phyloP scores from a whole-genome alignment of 2,888 invertebrate species.

The Hipparchia semele region DNA sequence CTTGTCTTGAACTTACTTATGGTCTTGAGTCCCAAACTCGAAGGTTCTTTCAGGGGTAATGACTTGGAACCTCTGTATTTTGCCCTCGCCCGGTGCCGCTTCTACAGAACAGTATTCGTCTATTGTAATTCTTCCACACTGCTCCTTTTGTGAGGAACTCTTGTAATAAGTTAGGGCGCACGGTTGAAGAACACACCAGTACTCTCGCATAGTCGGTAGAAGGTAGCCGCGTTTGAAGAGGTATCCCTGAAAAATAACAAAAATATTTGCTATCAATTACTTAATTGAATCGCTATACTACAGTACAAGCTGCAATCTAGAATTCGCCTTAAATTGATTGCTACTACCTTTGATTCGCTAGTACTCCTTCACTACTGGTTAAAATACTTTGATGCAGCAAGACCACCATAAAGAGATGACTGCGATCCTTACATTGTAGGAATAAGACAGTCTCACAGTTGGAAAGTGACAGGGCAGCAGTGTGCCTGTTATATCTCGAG shows the following conservation, averaged over 20 bases:
- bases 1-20: constrained; percentile 77
- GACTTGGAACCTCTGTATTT: constrained; percentile 85
- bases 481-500: too few relatives aligned
- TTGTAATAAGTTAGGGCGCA: constrained; percentile 89
- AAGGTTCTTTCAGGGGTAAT: constrained; percentile 88
- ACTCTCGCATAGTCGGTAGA: constrained; percentile 89
- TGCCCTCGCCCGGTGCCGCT: constrained; percentile 81
- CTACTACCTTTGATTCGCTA: too few relatives aligned
- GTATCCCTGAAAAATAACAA: constrained; percentile 81
- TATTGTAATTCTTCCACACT: constrained; percentile 86
- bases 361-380: too few relatives aligned
- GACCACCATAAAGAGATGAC: too few relatives aligned
- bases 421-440: too few relatives aligned
- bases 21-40: constrained; percentile 88
- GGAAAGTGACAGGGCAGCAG: too few relatives aligned
- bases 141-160: constrained; percentile 86
- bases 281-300: neutral
- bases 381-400: too few relatives aligned
- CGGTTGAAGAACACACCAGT: constrained; percentile 91
- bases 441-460: too few relatives aligned
- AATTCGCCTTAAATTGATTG: too few relatives aligned
- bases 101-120: constrained; percentile 87
- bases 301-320: too few relatives aligned
- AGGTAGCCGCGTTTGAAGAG: constrained; percentile 89
- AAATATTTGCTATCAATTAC: neutral